Evolutionary conservation across 2,113 vertebrate species (phyloP).

Genomic region (Candoia aspera): DNA sequence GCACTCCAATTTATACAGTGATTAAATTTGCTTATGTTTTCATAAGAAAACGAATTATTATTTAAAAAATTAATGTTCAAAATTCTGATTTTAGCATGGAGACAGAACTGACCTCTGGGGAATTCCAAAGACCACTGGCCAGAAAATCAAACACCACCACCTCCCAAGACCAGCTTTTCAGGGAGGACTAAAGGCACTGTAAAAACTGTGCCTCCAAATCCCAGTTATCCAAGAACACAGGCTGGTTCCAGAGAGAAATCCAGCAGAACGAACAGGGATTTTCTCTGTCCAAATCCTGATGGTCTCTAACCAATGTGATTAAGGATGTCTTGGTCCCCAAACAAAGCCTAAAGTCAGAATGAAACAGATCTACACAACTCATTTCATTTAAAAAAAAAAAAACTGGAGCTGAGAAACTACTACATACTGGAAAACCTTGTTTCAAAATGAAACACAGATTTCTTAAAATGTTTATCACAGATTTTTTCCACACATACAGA

Average conservation of each 20-base stretch:
- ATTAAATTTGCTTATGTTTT: neutral
- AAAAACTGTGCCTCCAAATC: neutral
- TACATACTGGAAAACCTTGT: neutral
- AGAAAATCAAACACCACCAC: neutral
- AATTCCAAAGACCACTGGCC: neutral
- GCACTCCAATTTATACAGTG: neutral
- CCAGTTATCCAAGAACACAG: neutral
- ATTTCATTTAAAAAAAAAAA: neutral
- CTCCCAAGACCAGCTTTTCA: neutral
- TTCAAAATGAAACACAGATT: neutral
- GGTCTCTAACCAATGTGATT: neutral
- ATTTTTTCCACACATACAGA: too few species aligned
- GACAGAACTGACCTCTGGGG: neutral
- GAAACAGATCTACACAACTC: neutral
- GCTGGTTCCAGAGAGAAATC: neutral
- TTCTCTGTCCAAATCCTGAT: neutral
- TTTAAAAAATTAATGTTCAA: neutral
- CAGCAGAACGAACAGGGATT: neutral
- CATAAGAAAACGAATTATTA: neutral
- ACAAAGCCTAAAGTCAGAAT: neutral
- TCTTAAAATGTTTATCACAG: neutral
- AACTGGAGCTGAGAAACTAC: neutral
- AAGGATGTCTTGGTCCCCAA: neutral
- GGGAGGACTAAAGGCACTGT: neutral
- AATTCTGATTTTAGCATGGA: neutral